Evolutionary conservation across 2,888 invertebrate species (phyloP).

Genomic region (Tineola bisselliella): DNA sequence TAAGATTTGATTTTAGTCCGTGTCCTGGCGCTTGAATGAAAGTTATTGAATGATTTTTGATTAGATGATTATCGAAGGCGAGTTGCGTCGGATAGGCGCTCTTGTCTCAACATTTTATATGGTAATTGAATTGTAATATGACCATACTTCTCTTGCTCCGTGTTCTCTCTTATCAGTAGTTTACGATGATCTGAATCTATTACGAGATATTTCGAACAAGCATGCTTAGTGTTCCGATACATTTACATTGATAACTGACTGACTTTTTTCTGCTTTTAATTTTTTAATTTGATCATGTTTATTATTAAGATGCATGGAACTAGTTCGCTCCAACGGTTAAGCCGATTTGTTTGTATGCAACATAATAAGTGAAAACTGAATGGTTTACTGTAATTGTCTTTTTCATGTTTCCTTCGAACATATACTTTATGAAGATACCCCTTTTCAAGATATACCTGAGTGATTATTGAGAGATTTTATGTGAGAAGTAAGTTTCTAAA

Average conservation of each 20-base stretch:
- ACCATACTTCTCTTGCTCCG: conserved; percentile 38
- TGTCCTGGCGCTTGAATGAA: conserved; percentile 40
- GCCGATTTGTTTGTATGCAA: too few species aligned
- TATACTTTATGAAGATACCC: too few species aligned
- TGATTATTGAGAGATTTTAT: too few species aligned
- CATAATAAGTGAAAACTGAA: too few species aligned
- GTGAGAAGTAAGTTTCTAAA: too few species aligned
- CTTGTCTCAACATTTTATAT: conserved; percentile 58
- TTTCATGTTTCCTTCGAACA: too few species aligned
- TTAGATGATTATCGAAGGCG: conserved; percentile 64
- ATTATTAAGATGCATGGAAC: too few species aligned
- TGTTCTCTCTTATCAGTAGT: conserved; percentile 47
- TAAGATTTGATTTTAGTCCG: conserved; percentile 24
- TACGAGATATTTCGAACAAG: conserved; percentile 22
- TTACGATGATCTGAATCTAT: conserved; percentile 36
- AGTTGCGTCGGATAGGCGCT: conserved; percentile 45
- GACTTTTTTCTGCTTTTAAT: conserved; percentile 16
- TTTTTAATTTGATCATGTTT: too few species aligned
- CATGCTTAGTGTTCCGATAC: background rate
- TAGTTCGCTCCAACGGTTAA: too few species aligned
- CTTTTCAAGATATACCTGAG: too few species aligned
- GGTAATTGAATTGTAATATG: conserved; percentile 65
- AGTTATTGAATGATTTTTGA: conserved; percentile 62
- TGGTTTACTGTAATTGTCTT: too few species aligned
- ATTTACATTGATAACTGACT: conserved; percentile 17